Base-by-base conservation (phyloP, 2,113 vertebrate genomes). In the Alethe diademata region DNA sequence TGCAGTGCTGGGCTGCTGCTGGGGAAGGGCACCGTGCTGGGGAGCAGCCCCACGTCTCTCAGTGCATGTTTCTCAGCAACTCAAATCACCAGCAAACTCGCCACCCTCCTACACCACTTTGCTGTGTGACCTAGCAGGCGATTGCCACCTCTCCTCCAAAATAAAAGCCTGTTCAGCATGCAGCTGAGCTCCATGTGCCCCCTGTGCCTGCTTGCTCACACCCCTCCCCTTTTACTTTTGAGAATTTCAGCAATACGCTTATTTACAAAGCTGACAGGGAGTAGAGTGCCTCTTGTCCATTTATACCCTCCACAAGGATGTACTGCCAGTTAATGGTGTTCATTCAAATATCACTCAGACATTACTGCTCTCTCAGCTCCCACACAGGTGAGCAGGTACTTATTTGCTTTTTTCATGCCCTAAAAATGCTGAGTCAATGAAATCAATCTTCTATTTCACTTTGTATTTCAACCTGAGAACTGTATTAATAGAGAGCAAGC, bases 141-240 rank as follows among this genome's bases (percentile, higher is more conserved):
- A 96, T 61, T 86, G 96, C 97, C 95, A 95, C 89, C 97, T 43
- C 96, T 90, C 79, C 87, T 97, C 96, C 97, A 98, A 97, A 98
- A 98, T 98, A 97, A 98, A 97, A 98, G 98, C 95, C 93, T 61
- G 67, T 73, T 90, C 88, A 62, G 69, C 86, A 38, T 5, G 54
- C 94, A 60, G 61, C 90, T 54, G 76, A 93, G 83, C 14, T 7
- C 72, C 42, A 8, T 60, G 42, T 50, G 62, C 71, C 72, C 88
- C 60, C 88, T 53, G 4, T 67, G 73, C 84, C 45, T 67, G 91
- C 42, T 20, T 71, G 64, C 78, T 90, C 51, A 42, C 64, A 67
- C 43, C 80, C 50, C 78, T 82, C 64, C 82, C 78, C 73, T 64
- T 69, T 72, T 35, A 18, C 71, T 70, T 24, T 3, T 7, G 16